Evolutionary conservation across 2,888 invertebrate species (phyloP).

Genomic region (Dioctria rufipes): DNA sequence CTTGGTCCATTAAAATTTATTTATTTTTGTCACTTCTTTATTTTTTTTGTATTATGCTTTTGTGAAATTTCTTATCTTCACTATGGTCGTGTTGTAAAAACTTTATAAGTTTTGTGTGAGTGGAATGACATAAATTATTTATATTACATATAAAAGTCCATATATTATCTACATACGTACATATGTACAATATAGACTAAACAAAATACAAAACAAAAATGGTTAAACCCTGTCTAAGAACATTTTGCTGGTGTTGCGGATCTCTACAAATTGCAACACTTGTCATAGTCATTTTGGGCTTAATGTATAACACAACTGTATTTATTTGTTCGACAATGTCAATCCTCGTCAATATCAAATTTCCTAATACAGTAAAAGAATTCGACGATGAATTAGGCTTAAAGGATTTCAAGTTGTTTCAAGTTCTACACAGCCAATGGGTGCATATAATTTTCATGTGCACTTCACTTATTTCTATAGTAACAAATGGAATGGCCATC

Average conservation of each 20-base stretch:
- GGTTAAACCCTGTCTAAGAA: slow-evolving; percentile 20
- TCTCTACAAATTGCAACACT: slow-evolving; percentile 19
- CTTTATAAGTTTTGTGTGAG: too few species aligned
- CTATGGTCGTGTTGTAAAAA: too few species aligned
- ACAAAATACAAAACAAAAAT: neutral
- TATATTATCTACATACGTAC: too few species aligned
- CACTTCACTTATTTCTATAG: slow-evolving; percentile 2
- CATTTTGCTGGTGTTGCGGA: slow-evolving; percentile 43
- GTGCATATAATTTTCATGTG: neutral
- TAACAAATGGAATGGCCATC: slow-evolving; percentile 4
- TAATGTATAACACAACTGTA: neutral
- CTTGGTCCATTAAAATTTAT: too few species aligned
- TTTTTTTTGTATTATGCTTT: too few species aligned
- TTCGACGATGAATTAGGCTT: slow-evolving; percentile 34
- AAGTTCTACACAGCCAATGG: slow-evolving; percentile 23
- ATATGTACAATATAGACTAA: too few species aligned
- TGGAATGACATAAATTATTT: too few species aligned
- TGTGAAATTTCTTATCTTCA: too few species aligned
- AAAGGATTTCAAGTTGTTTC: slow-evolving; percentile 20
- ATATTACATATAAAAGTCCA: too few species aligned
- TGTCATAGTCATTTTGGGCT: neutral
- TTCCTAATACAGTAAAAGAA: neutral
- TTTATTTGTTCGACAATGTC: slow-evolving; percentile 15
- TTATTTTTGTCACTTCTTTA: too few species aligned
- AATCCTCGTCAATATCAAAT: neutral